phyloP scores from a whole-genome alignment of 2,113 vertebrate species.

The Danio rerio region DNA sequence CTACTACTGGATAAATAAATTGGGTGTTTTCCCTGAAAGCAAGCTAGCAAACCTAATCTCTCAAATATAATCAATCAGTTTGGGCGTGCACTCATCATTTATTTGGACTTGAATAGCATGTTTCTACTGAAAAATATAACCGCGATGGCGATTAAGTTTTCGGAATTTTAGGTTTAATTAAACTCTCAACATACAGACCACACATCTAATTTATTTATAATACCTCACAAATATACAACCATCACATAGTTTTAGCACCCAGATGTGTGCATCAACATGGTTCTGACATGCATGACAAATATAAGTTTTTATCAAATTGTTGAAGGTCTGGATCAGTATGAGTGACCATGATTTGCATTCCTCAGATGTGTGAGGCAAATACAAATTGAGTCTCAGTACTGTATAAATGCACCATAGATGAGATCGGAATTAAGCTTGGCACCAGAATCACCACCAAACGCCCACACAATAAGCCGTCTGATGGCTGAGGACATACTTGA shows the following conservation, averaged over 20 bases:
- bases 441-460: constrained; percentile 37
- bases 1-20: constrained; percentile 49
- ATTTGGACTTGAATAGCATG: constrained; percentile 51
- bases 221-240: neutral
- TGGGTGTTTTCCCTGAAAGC: constrained; percentile 38
- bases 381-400: constrained; percentile 34
- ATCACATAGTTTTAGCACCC: constrained; percentile 1
- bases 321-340: neutral
- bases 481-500: constrained; percentile 48
- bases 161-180: constrained; percentile 38
- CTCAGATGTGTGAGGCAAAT: constrained; percentile 12
- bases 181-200: constrained; percentile 4
- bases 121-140: constrained; percentile 45
- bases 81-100: constrained; percentile 56
- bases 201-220: constrained; percentile 6
- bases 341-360: constrained; percentile 3
- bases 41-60: constrained; percentile 36
- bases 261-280: neutral
- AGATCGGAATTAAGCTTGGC: constrained; percentile 42
- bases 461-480: constrained; percentile 40
- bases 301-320: neutral
- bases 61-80: constrained; percentile 51
- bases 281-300: neutral
- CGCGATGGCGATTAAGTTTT: neutral
- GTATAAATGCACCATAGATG: constrained; percentile 39